Percentiles rank a stretch among this genome's conserved stretches.
These are phyloP conservation scores for Aphelinus certus DNA, from an alignment of 1,140 invertebrate species.

Conservation along the genomic window DNA sequence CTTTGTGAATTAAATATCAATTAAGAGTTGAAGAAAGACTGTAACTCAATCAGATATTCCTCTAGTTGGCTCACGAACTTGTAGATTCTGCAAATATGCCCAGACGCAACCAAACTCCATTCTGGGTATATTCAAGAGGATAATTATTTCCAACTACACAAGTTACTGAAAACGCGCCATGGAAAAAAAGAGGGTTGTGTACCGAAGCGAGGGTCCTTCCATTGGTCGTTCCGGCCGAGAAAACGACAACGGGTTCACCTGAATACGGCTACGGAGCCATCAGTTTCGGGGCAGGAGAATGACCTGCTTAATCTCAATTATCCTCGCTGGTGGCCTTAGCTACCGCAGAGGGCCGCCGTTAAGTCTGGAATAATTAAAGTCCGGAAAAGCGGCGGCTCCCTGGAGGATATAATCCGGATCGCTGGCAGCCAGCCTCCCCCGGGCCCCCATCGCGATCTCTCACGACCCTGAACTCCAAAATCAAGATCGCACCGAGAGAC, in stretches of 20 bases:
- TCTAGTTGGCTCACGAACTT: too few relatives aligned
- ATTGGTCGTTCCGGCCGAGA: too few relatives aligned
- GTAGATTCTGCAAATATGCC: too few relatives aligned
- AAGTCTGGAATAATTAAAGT: constrained; percentile 58
- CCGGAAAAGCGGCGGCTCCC: constrained; percentile 29
- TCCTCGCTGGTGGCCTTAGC: constrained; percentile 1
- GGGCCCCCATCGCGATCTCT: constrained; percentile 22
- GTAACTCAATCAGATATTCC: too few relatives aligned
- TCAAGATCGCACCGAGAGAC: constrained; percentile 33
- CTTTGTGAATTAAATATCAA: too few relatives aligned
- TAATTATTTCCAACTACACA: too few relatives aligned
- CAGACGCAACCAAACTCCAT: too few relatives aligned
- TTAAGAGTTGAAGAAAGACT: too few relatives aligned
- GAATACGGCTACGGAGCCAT: background rate
- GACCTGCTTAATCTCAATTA: constrained; percentile 42
- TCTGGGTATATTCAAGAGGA: too few relatives aligned
- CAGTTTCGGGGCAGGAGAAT: constrained; percentile 5
- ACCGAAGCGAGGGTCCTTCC: too few relatives aligned
- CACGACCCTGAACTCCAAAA: constrained; percentile 45
- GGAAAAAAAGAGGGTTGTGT: too few relatives aligned
- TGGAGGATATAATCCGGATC: constrained; percentile 40
- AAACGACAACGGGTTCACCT: background rate
- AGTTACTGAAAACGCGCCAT: too few relatives aligned
- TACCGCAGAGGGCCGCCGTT: constrained; percentile 16
- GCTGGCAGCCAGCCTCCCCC: background rate